Evolutionary conservation across 2,113 vertebrate species (phyloP).

Genomic region (Erythrocercus mccallii): DNA sequence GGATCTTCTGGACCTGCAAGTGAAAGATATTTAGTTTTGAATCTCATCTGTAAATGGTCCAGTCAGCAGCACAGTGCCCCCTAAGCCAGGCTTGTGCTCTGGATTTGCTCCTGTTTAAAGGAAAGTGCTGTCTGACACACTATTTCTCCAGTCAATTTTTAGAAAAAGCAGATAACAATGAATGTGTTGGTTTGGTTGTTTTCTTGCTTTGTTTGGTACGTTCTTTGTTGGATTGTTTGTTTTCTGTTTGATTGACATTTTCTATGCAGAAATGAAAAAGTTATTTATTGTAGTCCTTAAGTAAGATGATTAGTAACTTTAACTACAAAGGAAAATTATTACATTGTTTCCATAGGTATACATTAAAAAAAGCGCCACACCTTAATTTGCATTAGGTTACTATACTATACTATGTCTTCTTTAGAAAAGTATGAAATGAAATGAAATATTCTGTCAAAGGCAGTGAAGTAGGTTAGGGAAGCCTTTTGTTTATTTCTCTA

Average conservation of each 20-base stretch:
- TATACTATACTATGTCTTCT: background rate
- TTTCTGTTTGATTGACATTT: background rate
- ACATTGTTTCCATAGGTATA: background rate
- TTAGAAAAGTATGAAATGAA: background rate
- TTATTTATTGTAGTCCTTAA: background rate
- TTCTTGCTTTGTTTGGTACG: background rate
- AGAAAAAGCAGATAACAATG: background rate
- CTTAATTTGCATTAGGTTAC: background rate
- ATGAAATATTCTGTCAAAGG: background rate
- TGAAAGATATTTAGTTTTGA: background rate
- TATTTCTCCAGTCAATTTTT: background rate
- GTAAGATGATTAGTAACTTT: background rate
- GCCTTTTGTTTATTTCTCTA: background rate
- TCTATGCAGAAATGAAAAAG: background rate
- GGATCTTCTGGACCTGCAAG: background rate
- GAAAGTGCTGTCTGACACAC: background rate
- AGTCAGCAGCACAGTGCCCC: background rate
- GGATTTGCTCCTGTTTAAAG: background rate
- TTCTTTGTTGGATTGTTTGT: background rate
- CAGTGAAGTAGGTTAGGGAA: background rate
- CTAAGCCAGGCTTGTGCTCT: background rate
- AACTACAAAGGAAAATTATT: background rate
- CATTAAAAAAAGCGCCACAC: rapidly evolving
- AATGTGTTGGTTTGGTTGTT: background rate
- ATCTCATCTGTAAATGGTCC: background rate